Conservation (phyloP, 1,140 invertebrate genomes). For the Drosophila teissieri region DNA sequence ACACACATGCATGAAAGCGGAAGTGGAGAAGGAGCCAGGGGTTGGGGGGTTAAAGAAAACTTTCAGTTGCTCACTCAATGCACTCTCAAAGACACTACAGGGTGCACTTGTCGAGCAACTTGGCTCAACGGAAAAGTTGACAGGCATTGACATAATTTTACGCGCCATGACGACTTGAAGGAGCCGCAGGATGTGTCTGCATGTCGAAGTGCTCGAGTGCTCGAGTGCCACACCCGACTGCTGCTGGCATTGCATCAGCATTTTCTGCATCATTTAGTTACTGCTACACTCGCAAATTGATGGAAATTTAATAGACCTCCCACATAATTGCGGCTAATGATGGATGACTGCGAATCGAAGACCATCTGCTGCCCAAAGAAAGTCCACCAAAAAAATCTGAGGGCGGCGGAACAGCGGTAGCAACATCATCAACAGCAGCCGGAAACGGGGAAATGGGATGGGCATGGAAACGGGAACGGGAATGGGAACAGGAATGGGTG, state of each 20-base stretch:
- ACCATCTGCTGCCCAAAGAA: conserved; percentile 33
- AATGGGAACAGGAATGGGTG: conserved; percentile 6
- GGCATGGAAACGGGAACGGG: background rate
- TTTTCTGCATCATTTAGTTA: conserved; percentile 78
- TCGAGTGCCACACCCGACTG: conserved; percentile 35
- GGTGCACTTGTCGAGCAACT: conserved; percentile 57
- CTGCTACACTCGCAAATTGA: conserved; percentile 33
- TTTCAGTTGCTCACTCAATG: conserved; percentile 73
- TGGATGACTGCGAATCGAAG: conserved; percentile 59
- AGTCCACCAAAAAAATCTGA: conserved; percentile 5
- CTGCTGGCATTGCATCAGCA: conserved; percentile 12
- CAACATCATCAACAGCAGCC: conserved; percentile 65
- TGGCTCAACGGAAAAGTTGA: conserved; percentile 72
- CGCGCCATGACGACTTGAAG: conserved; percentile 76
- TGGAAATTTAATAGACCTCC: conserved; percentile 69
- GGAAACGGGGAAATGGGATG: conserved; percentile 49
- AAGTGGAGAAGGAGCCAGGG: background rate
- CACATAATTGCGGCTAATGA: conserved; percentile 79
- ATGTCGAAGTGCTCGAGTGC: conserved; percentile 50
- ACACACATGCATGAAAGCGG: conserved; percentile 10
- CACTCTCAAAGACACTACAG: conserved; percentile 71
- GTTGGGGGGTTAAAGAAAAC: conserved; percentile 34
- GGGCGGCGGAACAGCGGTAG: conserved; percentile 17
- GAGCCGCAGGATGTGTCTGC: conserved; percentile 63
- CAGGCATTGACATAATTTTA: conserved; percentile 82